These are phyloP conservation scores for Dendroctonus valens DNA, from an alignment of 1,140 invertebrate genomes.

Conservation along the genomic window DNA sequence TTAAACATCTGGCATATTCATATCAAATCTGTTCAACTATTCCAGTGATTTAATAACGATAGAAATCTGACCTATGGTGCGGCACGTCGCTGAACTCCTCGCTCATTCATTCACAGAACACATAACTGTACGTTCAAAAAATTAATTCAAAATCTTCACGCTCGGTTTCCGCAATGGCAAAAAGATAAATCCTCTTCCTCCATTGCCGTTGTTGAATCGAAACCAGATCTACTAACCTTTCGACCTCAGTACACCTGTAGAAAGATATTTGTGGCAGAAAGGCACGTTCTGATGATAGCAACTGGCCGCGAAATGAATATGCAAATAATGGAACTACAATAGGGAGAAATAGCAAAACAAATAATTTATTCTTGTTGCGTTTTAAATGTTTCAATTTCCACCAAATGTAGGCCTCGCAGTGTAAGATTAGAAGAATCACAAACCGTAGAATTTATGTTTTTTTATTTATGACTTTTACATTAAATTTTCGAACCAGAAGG, in stretches of 20 bases:
- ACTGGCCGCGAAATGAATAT: constrained; percentile 7
- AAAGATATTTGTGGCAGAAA: constrained; percentile 26
- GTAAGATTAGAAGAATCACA: too few species aligned
- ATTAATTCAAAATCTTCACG: constrained; percentile 16
- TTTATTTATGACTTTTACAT: too few species aligned
- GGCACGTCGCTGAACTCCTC: constrained; percentile 2
- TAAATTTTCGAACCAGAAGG: too few species aligned
- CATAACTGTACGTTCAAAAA: constrained; percentile 17
- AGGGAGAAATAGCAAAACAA: too few species aligned
- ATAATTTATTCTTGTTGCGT: not conserved
- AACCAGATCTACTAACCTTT: constrained; percentile 22
- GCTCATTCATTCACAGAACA: constrained; percentile 4
- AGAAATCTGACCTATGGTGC: constrained; percentile 1
- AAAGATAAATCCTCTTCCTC: constrained; percentile 14
- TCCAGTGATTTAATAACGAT: too few species aligned
- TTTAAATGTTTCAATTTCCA: not conserved
- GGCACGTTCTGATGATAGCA: constrained; percentile 23
- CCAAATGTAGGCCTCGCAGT: too few species aligned
- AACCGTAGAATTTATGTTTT: too few species aligned
- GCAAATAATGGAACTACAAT: constrained; percentile 7
- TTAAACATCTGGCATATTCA: not conserved
- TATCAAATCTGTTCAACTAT: too few species aligned
- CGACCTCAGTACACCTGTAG: constrained; percentile 27
- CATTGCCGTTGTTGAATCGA: constrained; percentile 4
- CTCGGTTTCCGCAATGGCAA: constrained; percentile 13